Evolutionary conservation across 1,140 invertebrate species (phyloP).

Genomic region (Drosophila gunungcola): DNA sequence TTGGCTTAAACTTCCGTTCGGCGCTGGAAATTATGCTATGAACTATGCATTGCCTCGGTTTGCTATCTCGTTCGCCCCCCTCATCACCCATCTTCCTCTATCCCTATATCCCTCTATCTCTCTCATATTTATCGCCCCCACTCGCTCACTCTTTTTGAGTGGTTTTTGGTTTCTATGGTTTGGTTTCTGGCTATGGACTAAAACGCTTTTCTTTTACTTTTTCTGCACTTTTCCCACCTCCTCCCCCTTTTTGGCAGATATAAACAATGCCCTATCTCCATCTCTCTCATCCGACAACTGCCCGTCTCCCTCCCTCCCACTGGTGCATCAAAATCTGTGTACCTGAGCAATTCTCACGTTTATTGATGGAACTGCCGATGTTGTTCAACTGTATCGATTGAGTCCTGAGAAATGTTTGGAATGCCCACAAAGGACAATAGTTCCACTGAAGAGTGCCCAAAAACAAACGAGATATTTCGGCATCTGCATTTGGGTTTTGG

Average conservation of each 20-base stretch:
- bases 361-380: constrained; percentile 41
- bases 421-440: constrained; percentile 2
- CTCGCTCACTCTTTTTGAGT: constrained; percentile 15
- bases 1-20: constrained; percentile 59
- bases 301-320: not conserved
- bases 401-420: not conserved
- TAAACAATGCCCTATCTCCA: constrained; percentile 49
- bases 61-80: not conserved
- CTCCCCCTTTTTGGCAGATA: constrained; percentile 9
- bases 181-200: constrained; percentile 32
- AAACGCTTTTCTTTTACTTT: constrained; percentile 11
- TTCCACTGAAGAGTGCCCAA: not conserved
- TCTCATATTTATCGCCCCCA: not conserved
- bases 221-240: not conserved
- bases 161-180: constrained; percentile 23
- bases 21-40: constrained; percentile 58
- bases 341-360: constrained; percentile 52
- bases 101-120: not conserved
- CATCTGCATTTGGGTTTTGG: not conserved
- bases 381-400: not conserved
- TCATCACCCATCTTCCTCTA: not conserved
- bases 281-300: not conserved
- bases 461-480: not conserved
- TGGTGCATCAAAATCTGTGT: constrained; percentile 41
- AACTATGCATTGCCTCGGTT: constrained; percentile 36